Evolutionary conservation across 1,140 invertebrate species (phyloP).

Genomic region (Paramacrobiotus metropolitanus): DNA sequence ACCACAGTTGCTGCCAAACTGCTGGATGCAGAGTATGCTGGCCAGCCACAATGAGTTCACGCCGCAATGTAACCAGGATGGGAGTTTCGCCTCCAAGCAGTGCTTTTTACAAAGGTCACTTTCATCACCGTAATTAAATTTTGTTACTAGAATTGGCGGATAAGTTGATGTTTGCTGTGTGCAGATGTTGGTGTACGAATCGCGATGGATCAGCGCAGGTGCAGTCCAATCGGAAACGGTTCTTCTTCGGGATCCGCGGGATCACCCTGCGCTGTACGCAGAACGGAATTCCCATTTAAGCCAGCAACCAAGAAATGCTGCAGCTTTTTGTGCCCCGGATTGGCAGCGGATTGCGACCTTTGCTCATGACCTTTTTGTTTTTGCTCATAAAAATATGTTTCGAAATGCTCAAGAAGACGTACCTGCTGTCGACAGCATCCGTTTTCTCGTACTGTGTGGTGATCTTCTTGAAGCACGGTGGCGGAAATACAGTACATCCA

Average conservation of each 20-base stretch:
- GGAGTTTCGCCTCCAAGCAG: not conserved
- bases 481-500: too few relatives aligned
- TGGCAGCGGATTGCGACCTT: too few relatives aligned
- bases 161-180: not conserved
- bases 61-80: constrained; percentile 1
- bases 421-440: too few relatives aligned
- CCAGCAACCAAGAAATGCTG: too few relatives aligned
- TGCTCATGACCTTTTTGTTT: too few relatives aligned
- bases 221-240: not conserved
- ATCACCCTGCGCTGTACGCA: not conserved
- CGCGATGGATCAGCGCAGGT: not conserved
- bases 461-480: too few relatives aligned
- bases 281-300: not conserved
- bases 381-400: too few relatives aligned
- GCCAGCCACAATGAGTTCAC: not conserved
- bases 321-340: too few relatives aligned
- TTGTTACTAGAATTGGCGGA: not conserved
- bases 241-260: not conserved
- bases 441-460: too few relatives aligned
- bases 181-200: constrained; percentile 1
- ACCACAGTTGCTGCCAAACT: not conserved
- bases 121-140: not conserved
- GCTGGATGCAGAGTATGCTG: not conserved
- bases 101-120: not conserved
- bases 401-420: too few relatives aligned